phyloP scores from a whole-genome alignment of 2,797 vertebrate species.

The Danio jaintianensis region DNA sequence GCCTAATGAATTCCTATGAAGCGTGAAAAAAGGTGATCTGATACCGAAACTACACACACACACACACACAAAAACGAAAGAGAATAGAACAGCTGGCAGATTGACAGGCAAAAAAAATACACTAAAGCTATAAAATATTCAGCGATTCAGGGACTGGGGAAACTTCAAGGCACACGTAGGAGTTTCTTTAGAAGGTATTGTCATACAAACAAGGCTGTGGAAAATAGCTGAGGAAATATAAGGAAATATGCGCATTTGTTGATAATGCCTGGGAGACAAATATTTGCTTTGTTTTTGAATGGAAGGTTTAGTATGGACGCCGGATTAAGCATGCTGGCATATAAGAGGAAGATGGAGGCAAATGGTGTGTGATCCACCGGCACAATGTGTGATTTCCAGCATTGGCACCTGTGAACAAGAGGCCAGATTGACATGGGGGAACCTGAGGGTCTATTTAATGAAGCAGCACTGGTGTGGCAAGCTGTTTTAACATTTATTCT shows the following conservation, averaged over 20 bases:
- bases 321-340: not conserved
- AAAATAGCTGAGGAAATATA: constrained; percentile 15
- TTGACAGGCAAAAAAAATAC: constrained; percentile 44
- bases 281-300: constrained; percentile 39
- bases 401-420: not conserved
- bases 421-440: constrained; percentile 7
- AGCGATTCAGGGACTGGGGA: constrained; percentile 46
- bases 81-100: constrained; percentile 55
- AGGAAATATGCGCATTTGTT: constrained; percentile 32
- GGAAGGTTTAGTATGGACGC: constrained; percentile 28
- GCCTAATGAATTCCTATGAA: constrained; percentile 59
- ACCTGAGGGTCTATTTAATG: constrained; percentile 15
- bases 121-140: constrained; percentile 59
- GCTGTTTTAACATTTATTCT: too few species aligned
- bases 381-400: constrained; percentile 10
- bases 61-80: constrained; percentile 34
- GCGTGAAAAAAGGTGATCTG: constrained; percentile 55
- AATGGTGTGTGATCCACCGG: not conserved
- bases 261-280: constrained; percentile 42
- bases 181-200: constrained; percentile 45
- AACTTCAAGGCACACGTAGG: constrained; percentile 52
- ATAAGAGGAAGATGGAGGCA: not conserved
- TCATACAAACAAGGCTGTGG: constrained; percentile 17
- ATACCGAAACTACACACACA: constrained; percentile 36
- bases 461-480: not conserved